Evolutionary conservation across 2,113 vertebrate species (phyloP).

Genomic region (Brachyistius frenatus): DNA sequence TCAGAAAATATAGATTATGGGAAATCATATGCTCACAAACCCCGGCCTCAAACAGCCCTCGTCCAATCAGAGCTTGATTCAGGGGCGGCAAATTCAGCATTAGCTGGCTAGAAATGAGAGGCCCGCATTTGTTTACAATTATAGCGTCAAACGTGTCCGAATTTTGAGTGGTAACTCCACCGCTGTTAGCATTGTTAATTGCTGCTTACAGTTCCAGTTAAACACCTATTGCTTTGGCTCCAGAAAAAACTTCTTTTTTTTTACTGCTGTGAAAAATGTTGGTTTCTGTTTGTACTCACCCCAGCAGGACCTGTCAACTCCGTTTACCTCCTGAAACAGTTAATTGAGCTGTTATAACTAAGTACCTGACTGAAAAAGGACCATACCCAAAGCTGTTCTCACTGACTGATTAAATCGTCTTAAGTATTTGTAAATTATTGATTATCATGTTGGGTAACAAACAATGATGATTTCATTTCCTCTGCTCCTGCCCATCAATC

Average conservation of each 20-base stretch:
- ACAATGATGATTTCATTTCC: slow-evolving; percentile 29
- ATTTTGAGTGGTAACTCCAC: neutral
- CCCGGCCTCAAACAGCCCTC: too few species aligned
- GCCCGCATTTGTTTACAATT: neutral
- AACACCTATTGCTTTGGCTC: neutral
- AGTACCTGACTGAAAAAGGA: too few species aligned
- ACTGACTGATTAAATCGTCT: too few species aligned
- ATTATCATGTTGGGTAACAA: slow-evolving; percentile 4
- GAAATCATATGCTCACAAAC: too few species aligned
- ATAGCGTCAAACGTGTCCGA: neutral
- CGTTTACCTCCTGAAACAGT: too few species aligned
- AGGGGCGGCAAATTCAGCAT: too few species aligned
- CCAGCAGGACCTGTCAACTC: too few species aligned
- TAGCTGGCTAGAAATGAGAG: too few species aligned
- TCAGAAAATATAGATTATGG: too few species aligned
- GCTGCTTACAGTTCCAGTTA: neutral
- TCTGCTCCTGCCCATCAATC: slow-evolving; percentile 6
- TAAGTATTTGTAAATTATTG: too few species aligned
- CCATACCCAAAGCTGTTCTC: neutral
- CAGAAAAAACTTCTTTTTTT: neutral
- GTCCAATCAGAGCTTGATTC: too few species aligned
- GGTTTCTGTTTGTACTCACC: neutral
- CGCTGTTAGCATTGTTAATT: neutral
- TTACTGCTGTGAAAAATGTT: neutral
- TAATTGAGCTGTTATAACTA: too few species aligned